Evolutionary conservation across 2,797 vertebrate species (phyloP).

Genomic region (Gymnoscopelus microlampas): DNA sequence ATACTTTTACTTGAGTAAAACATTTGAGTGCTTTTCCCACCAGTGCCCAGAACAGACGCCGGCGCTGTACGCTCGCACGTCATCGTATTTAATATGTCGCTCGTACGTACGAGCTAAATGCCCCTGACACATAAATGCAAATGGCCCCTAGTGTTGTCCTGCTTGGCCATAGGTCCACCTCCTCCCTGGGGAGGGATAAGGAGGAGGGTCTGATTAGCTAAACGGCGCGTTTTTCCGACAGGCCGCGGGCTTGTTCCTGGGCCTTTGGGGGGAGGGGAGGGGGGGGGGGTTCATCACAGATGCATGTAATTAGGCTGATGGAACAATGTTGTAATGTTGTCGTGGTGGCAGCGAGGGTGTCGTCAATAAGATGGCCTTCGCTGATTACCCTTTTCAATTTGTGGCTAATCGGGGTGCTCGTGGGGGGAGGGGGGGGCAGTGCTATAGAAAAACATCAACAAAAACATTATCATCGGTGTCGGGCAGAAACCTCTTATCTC

Average conservation of each 20-base stretch:
- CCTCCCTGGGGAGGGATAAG: constrained; percentile 45
- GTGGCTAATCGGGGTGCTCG: neutral
- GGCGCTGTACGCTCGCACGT: no score
- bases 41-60: no score
- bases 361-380: constrained; percentile 35
- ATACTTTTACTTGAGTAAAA: no score
- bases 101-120: no score
- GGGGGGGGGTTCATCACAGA: constrained; percentile 32
- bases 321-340: constrained; percentile 50
- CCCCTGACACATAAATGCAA: no score
- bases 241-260: constrained; percentile 55
- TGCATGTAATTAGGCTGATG: constrained; percentile 68
- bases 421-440: constrained; percentile 11
- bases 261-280: constrained; percentile 56
- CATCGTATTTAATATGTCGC: no score
- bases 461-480: constrained; percentile 2
- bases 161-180: constrained; percentile 43
- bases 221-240: constrained; percentile 69
- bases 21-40: no score
- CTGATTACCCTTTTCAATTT: constrained; percentile 41
- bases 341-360: constrained; percentile 8
- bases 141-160: no score
- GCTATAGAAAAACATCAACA: constrained; percentile 30
- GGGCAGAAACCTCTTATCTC: no score
- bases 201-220: constrained; percentile 61